Percentiles rank a stretch among this genome's conserved stretches.
phyloP scores from a whole-genome alignment of 2,888 invertebrate species.

The Cyclophora punctaria region DNA sequence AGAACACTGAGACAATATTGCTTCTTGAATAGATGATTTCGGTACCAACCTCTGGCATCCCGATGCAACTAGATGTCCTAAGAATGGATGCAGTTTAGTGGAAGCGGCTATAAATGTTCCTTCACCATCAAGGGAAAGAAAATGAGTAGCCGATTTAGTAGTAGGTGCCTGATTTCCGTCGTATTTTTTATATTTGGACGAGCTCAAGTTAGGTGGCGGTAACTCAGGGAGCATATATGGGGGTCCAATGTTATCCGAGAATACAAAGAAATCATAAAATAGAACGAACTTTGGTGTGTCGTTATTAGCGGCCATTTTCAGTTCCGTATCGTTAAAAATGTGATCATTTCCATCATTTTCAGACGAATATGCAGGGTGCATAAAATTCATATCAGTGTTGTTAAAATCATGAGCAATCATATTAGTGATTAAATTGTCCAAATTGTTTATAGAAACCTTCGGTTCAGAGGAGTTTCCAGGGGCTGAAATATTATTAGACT shows the following conservation, averaged over 20 bases:
- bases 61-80: conserved; percentile 38
- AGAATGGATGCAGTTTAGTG: conserved; percentile 44
- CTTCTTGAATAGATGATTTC: conserved; percentile 43
- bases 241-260: conserved; percentile 30
- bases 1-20: conserved; percentile 43
- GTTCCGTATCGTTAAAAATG: background rate
- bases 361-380: too few species aligned
- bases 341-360: too few species aligned
- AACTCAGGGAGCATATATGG: conserved; percentile 20
- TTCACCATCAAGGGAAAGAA: conserved; percentile 44
- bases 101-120: conserved; percentile 53
- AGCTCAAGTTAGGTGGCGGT: too few species aligned
- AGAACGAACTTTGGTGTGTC: conserved; percentile 33
- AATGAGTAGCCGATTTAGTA: conserved; percentile 12
- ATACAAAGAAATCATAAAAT: conserved; percentile 39
- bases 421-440: too few species aligned
- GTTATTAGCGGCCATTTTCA: background rate
- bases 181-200: too few species aligned
- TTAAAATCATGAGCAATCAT: too few species aligned
- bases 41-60: conserved; percentile 42
- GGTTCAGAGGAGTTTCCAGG: too few species aligned
- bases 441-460: too few species aligned
- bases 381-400: too few species aligned
- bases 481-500: too few species aligned
- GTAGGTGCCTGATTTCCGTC: conserved; percentile 3